A percentile compares a stretch with the other conserved stretches of the same genome.
Evolutionary conservation across 2,888 invertebrate genomes (phyloP).

Genomic region (Drosophila robusta): DNA sequence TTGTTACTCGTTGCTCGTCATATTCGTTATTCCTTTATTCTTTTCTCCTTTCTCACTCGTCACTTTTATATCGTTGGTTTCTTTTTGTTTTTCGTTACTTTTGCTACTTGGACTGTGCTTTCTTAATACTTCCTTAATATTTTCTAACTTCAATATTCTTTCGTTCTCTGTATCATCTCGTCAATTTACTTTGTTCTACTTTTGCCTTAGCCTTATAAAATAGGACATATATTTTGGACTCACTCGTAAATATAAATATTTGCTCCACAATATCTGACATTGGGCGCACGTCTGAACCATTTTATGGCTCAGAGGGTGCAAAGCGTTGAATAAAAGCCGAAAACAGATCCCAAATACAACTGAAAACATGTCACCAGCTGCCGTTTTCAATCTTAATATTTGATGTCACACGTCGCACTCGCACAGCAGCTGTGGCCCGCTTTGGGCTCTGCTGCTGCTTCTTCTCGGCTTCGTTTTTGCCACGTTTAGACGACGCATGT

Average conservation of each 20-base stretch:
- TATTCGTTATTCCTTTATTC: no score
- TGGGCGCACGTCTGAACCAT: conserved; percentile 38
- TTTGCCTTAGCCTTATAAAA: no score
- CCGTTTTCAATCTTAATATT: conserved; percentile 79
- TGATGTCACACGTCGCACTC: conserved; percentile 69
- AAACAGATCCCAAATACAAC: conserved; percentile 29
- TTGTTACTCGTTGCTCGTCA: no score
- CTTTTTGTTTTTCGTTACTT: no score
- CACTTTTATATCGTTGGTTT: no score
- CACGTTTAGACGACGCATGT: conserved; percentile 24
- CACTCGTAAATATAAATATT: conserved; percentile 30
- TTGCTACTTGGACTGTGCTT: no score
- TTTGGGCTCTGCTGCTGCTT: not conserved
- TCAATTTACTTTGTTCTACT: not conserved
- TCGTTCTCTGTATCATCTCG: not conserved
- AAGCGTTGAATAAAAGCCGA: conserved; percentile 23
- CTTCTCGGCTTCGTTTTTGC: not conserved
- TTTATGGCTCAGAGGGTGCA: conserved; percentile 47
- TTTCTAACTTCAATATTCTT: no score
- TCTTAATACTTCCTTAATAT: no score
- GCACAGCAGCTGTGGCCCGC: conserved; percentile 61
- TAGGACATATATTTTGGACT: not conserved
- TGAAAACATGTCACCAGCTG: conserved; percentile 69
- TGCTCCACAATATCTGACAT: conserved; percentile 11
- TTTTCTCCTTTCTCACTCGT: no score